Percentiles rank a stretch among this genome's conserved stretches.
These are phyloP conservation scores for Apis mellifera DNA, from an alignment of 1,140 invertebrate genomes.

Conservation along the genomic window Amel_HAv3.1 CM009943.2:4370501-4371000, in stretches of 20 bases:
- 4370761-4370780: background rate
- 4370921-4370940: no score
- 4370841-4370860: background rate
- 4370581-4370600: constrained; percentile 79
- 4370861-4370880: no score
- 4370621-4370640: background rate
- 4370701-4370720: constrained; percentile 15
- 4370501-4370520: constrained; percentile 37
- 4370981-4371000: background rate
- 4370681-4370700: constrained; percentile 35
- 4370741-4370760: constrained; percentile 26
- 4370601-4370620: constrained; percentile 63
- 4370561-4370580: constrained; percentile 72
- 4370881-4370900: background rate
- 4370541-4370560: constrained; percentile 55
- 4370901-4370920: background rate
- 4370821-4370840: no score
- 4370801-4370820: background rate
- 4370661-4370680: constrained; percentile 15
- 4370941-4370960: background rate
- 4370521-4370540: constrained; percentile 50
- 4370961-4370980: background rate
- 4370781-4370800: no score
- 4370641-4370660: constrained; percentile 35
- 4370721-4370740: background rate